Conservation (phyloP, 1,140 invertebrate genomes). For the Sinonovacula constricta region DNA sequence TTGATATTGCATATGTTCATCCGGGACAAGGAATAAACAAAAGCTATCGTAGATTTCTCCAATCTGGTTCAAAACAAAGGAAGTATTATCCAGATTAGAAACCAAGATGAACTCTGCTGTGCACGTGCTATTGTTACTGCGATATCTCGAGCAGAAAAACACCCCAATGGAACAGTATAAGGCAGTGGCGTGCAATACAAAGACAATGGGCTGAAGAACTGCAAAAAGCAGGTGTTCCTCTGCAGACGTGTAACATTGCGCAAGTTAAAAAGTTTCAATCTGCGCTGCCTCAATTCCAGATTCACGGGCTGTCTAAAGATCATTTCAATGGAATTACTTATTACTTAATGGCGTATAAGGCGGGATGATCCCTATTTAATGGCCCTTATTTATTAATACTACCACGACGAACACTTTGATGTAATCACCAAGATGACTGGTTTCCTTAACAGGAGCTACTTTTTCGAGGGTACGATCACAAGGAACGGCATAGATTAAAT, state of each 20-base stretch:
- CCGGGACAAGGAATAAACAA: neutral
- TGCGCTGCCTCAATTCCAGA: neutral
- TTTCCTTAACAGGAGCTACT: neutral
- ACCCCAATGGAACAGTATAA: neutral
- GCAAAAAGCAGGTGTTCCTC: neutral
- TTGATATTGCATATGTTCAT: neutral
- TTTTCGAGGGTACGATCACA: constrained; percentile 7
- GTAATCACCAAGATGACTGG: neutral
- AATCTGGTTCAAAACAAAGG: neutral
- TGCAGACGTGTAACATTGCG: neutral
- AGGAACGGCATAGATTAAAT: neutral
- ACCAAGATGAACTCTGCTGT: neutral
- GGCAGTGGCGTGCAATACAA: neutral
- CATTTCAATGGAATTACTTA: neutral
- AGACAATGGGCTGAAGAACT: neutral
- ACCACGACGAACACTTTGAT: constrained; percentile 5
- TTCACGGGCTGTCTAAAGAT: neutral
- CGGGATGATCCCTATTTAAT: too few species aligned
- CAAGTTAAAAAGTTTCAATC: neutral
- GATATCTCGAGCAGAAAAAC: neutral
- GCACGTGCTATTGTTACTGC: neutral
- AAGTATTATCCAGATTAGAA: neutral
- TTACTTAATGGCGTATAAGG: neutral
- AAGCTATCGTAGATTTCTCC: neutral
- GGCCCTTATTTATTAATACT: neutral